A percentile compares a stretch with the other conserved stretches of the same genome.
These are phyloP conservation scores for Heliornis fulica DNA, from an alignment of 2,113 vertebrate genomes.

Conservation along the genomic window DNA sequence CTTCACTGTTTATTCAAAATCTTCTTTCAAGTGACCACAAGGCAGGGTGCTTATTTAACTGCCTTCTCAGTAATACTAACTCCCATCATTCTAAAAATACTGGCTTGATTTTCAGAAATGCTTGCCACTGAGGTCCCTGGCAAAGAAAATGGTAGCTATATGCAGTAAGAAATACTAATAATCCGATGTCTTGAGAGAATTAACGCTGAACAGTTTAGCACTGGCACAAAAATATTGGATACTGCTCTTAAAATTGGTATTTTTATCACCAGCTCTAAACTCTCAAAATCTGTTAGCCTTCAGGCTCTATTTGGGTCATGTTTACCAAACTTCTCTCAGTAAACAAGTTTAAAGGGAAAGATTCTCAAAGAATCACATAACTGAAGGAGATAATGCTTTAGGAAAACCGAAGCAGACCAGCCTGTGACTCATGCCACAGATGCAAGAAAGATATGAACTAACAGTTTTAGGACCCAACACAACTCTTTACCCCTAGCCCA, in stretches of 20 bases:
- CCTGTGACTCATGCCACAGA: background rate
- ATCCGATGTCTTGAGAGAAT: background rate
- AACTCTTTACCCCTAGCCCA: background rate
- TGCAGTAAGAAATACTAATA: background rate
- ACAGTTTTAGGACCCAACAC: background rate
- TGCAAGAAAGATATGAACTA: background rate
- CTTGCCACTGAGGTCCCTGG: background rate
- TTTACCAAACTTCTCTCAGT: background rate
- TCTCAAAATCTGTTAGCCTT: background rate
- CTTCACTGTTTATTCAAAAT: background rate
- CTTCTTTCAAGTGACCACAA: background rate
- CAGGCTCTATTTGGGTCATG: background rate
- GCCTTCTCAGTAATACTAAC: background rate
- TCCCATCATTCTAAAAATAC: background rate
- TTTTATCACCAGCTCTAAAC: background rate
- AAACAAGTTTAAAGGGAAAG: background rate
- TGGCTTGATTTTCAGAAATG: background rate
- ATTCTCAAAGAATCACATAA: background rate
- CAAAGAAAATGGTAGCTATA: background rate
- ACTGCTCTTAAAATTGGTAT: background rate
- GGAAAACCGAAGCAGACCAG: background rate
- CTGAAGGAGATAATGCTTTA: background rate
- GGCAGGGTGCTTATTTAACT: background rate
- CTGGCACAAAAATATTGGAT: background rate
- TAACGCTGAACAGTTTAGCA: background rate